These are phyloP conservation scores for Neotoxoptera formosana DNA, from an alignment of 1,140 invertebrate genomes.

Conservation along the genomic window DNA sequence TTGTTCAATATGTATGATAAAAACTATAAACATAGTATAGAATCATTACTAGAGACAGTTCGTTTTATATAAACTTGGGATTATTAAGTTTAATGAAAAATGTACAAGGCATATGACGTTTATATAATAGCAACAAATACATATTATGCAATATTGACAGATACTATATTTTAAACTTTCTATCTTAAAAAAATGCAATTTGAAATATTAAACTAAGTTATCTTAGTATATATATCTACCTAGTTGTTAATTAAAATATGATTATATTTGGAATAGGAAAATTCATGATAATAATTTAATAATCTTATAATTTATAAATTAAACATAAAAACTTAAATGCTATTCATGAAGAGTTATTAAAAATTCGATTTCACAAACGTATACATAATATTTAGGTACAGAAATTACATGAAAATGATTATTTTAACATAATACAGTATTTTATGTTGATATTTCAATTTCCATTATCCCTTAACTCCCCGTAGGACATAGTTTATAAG, in stretches of 20 bases:
- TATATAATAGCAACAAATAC: neutral
- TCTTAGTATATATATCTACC: neutral
- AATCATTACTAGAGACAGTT: neutral
- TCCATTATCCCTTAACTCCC: neutral
- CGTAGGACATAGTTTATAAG: neutral
- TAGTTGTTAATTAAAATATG: neutral
- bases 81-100: neutral
- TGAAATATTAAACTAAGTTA: neutral
- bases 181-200: neutral
- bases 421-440: neutral
- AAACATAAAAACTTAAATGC: neutral
- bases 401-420: neutral
- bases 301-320: neutral
- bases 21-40: neutral
- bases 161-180: neutral
- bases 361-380: neutral
- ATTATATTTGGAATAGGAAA: neutral
- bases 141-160: neutral
- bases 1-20: neutral
- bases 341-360: neutral
- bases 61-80: neutral
- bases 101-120: neutral
- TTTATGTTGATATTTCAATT: neutral
- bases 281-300: neutral
- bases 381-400: neutral